Evolutionary conservation across 2,888 invertebrate species (phyloP).

Genomic region (Acrobasis consociella): DNA sequence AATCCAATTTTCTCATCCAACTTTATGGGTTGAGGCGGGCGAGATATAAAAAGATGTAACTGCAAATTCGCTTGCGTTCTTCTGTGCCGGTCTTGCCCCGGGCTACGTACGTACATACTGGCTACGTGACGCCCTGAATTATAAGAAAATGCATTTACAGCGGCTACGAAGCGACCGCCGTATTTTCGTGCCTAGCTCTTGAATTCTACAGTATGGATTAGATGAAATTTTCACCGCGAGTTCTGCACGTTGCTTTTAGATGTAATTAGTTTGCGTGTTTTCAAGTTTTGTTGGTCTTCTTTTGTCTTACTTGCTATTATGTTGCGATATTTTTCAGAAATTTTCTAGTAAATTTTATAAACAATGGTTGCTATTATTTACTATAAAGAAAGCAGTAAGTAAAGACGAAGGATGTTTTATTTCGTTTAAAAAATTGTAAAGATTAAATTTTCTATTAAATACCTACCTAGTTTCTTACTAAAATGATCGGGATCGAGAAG

Average conservation of each 20-base stretch:
- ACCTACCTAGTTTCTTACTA: too few relatives aligned
- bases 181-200: conserved; percentile 66
- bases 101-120: conserved; percentile 58
- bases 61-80: conserved; percentile 77
- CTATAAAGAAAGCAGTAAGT: too few relatives aligned
- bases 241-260: conserved; percentile 28
- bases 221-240: conserved; percentile 45
- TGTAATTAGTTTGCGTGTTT: conserved; percentile 29
- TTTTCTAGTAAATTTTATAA: too few relatives aligned
- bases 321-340: neutral
- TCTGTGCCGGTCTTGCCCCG: conserved; percentile 60
- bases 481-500: too few relatives aligned
- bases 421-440: too few relatives aligned
- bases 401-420: too few relatives aligned
- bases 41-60: conserved; percentile 74
- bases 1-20: conserved; percentile 69
- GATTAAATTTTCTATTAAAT: too few relatives aligned
- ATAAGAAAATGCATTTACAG: conserved; percentile 73
- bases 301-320: neutral
- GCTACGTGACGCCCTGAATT: conserved; percentile 80
- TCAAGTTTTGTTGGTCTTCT: neutral
- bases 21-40: conserved; percentile 65
- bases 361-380: neutral
- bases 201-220: conserved; percentile 58
- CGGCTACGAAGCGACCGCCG: conserved; percentile 51